Conservation (phyloP, 2,113 vertebrate genomes). For the Perognathus longimembris region DNA sequence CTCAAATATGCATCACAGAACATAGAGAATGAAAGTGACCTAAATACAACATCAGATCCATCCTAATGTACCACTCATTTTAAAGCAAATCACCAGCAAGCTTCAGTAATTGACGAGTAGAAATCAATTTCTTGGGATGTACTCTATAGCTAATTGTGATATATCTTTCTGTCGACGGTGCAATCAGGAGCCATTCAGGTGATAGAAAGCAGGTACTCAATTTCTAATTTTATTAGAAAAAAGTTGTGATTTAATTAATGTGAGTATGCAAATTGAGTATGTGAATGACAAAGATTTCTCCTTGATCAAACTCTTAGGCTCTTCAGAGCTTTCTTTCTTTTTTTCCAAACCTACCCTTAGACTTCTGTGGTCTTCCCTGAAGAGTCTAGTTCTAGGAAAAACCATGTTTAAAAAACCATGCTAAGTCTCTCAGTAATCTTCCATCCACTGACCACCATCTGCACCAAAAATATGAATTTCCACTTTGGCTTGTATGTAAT, state of each 20-base stretch:
- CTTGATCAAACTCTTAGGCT: background rate
- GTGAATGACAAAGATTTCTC: background rate
- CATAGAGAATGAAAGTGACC: background rate
- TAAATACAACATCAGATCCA: background rate
- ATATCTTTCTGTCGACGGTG: background rate
- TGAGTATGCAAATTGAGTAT: background rate
- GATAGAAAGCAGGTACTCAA: background rate
- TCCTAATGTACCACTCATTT: background rate
- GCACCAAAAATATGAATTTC: background rate
- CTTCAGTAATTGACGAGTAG: background rate
- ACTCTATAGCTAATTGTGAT: constrained; percentile 18
- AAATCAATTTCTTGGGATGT: constrained; percentile 34
- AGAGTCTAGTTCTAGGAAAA: background rate
- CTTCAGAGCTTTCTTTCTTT: background rate
- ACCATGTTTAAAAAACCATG: background rate
- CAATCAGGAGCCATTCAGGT: background rate
- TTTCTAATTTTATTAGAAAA: constrained; percentile 49
- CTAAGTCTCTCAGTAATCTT: background rate
- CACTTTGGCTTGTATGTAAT: background rate
- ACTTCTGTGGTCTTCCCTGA: background rate
- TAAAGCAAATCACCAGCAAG: constrained; percentile 23
- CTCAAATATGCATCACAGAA: background rate
- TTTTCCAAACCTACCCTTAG: too few species aligned
- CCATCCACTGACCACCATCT: background rate
- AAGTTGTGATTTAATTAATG: background rate